These are phyloP conservation scores for Leptinotarsa haldemani DNA, from an alignment of 2,888 invertebrate genomes.

Conservation along the genomic window DNA sequence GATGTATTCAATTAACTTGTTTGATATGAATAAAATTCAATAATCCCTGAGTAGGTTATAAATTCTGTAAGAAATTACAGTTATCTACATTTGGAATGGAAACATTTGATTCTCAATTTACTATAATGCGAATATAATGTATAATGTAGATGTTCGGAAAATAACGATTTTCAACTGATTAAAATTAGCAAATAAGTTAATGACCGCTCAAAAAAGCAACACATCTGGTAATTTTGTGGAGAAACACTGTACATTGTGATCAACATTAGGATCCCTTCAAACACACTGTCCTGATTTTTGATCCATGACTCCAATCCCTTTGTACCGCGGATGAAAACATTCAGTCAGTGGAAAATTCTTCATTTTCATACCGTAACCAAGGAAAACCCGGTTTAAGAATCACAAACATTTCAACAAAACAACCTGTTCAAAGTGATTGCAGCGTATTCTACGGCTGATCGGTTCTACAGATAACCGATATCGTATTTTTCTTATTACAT, in stretches of 20 bases:
- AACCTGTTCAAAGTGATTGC: constrained; percentile 4
- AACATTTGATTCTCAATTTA: too few relatives aligned
- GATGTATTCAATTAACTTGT: too few relatives aligned
- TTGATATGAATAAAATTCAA: too few relatives aligned
- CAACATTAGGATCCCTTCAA: neutral
- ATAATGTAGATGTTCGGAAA: too few relatives aligned
- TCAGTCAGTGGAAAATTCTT: constrained; percentile 5
- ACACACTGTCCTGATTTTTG: neutral
- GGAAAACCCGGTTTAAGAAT: constrained; percentile 3
- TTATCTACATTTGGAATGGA: too few relatives aligned
- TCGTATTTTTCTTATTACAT: constrained; percentile 42
- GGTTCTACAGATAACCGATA: constrained; percentile 29
- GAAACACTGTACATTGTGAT: neutral
- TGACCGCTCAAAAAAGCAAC: too few relatives aligned
- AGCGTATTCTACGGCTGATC: constrained; percentile 19
- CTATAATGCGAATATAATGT: too few relatives aligned
- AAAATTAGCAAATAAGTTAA: too few relatives aligned
- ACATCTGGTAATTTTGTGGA: too few relatives aligned
- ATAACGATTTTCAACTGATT: too few relatives aligned
- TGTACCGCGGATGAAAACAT: neutral
- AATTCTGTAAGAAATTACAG: too few relatives aligned
- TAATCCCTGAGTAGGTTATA: too few relatives aligned
- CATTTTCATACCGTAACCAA: constrained; percentile 10
- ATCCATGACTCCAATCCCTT: neutral
- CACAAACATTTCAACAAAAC: constrained; percentile 11